phyloP scores from a whole-genome alignment of 2,888 invertebrate species.

The Campaea margaritaria region DNA sequence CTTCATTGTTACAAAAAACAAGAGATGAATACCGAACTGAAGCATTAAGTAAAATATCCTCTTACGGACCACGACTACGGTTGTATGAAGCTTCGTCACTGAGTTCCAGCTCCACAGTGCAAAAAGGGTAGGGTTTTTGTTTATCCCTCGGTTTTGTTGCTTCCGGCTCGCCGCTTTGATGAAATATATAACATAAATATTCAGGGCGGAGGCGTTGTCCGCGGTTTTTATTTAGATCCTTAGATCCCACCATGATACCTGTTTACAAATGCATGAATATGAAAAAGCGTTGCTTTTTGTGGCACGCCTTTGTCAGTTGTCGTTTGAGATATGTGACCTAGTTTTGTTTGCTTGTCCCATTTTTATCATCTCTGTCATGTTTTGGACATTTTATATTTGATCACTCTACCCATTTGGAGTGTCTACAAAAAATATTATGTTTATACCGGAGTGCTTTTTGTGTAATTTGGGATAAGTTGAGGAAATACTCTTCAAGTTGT shows the following conservation, averaged over 20 bases:
- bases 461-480: too few species aligned
- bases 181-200: slow-evolving; percentile 52
- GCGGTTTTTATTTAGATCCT: slow-evolving; percentile 55
- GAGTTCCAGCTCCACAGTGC: slow-evolving; percentile 15
- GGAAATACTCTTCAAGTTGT: too few species aligned
- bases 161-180: slow-evolving; percentile 62
- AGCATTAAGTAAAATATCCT: too few species aligned
- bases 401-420: neutral
- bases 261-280: slow-evolving; percentile 56
- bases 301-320: slow-evolving; percentile 28
- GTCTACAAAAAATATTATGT: neutral
- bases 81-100: slow-evolving; percentile 8
- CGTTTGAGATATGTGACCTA: slow-evolving; percentile 24
- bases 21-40: too few species aligned
- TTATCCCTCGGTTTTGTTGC: slow-evolving; percentile 66
- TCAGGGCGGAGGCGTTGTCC: slow-evolving; percentile 47
- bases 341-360: neutral
- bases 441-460: too few species aligned
- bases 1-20: too few species aligned
- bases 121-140: slow-evolving; percentile 61
- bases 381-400: neutral
- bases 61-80: too few species aligned
- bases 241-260: slow-evolving; percentile 51
- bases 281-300: slow-evolving; percentile 43
- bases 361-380: neutral